Base-by-base conservation (phyloP, 2,797 vertebrate species). In the Eremophila alpestris region DNA sequence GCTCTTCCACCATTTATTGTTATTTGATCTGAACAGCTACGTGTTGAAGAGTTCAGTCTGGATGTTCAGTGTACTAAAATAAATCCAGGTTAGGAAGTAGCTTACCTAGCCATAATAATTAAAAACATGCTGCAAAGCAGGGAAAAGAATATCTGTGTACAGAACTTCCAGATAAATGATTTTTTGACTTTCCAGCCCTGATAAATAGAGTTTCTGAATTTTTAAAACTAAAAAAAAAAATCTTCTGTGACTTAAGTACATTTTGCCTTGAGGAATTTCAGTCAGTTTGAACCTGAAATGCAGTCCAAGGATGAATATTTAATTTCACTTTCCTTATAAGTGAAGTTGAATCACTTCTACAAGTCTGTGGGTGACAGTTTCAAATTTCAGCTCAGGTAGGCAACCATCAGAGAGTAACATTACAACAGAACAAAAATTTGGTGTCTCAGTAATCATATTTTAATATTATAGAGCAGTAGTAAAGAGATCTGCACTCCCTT, bases 301-400 rank as follows among this genome's bases (percentile, higher is more conserved):
- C 92, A 97, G 97, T 94, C 96, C 27, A 74, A 96, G 95, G 95
- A 98, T 98, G 97, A 98, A 98, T 98, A 98, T 98, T 98, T 98
- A 98, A 98, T 98, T 98, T 97, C 87, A 96, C 97, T 98, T 98
- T 96, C 95, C 95, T 97, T 98, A 84, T 97, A 97, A 97, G 95
- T 96, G 97, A 96, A 97, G 97, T 97, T 86, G 87, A 98, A 98
- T 98, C 96, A 97, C 95, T 98, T 98, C 96, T 95, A 70, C 95
- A 96, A 97, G 95, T 97, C 97, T 97, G 83, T 97, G 96, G 95
- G 92, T 98, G 98, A 98, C 97, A 98, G 97, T 97, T 98, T 98
- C 95, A 98, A 98, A 98, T 98, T 98, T 98, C 94, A 94, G 83
- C 93, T 97, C 97, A 97, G 96, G 94, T 96, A 98, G 91, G 95